phyloP scores from a whole-genome alignment of 2,113 vertebrate species.

The Myocastor coypus region DNA sequence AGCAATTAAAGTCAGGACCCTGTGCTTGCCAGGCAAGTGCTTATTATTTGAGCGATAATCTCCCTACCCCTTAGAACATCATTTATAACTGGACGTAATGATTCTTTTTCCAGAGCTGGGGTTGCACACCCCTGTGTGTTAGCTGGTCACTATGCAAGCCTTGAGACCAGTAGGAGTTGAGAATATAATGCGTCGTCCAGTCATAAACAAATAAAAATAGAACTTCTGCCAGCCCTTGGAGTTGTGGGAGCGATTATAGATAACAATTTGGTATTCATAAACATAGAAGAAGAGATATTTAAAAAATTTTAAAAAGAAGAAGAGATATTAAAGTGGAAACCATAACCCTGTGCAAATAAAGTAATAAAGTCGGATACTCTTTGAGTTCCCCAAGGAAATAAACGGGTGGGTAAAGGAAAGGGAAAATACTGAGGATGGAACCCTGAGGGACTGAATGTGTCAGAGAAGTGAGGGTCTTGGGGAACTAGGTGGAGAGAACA shows the following conservation, averaged over 20 bases:
- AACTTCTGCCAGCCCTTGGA: constrained; percentile 24
- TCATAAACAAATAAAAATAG: constrained; percentile 51
- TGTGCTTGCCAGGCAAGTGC: no score
- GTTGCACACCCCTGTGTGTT: not conserved
- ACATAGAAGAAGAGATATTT: not conserved
- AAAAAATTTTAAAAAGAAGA: no score
- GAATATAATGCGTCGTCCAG: constrained; percentile 9
- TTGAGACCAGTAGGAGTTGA: not conserved
- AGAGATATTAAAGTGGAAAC: constrained; percentile 20
- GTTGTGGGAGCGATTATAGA: constrained; percentile 1
- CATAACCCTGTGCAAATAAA: constrained; percentile 17
- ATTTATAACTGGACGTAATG: not conserved
- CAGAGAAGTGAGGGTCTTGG: not conserved
- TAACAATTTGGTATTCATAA: constrained; percentile 23
- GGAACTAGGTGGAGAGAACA: not conserved
- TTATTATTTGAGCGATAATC: no score
- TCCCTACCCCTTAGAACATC: no score
- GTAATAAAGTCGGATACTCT: not conserved
- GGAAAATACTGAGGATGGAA: not conserved
- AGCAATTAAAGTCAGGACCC: no score
- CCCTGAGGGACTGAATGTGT: not conserved
- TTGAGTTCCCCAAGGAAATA: constrained; percentile 33
- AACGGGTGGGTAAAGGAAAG: not conserved
- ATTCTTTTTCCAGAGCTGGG: constrained; percentile 16
- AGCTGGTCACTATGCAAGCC: not conserved